These are phyloP conservation scores for Pteronura brasiliensis DNA, from an alignment of 2,113 vertebrate genomes.

Conservation along the genomic window DNA sequence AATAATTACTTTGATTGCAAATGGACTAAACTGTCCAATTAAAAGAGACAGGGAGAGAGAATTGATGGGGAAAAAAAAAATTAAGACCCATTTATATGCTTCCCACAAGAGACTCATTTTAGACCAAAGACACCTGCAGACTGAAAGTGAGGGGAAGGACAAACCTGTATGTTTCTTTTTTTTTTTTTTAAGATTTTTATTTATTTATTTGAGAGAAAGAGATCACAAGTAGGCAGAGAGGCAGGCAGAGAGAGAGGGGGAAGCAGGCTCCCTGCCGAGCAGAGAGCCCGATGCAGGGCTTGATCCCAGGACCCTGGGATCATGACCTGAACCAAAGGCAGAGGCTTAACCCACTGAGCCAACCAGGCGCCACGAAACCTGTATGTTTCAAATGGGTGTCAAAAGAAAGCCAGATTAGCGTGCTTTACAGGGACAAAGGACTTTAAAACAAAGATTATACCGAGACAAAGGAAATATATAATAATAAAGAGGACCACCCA, in stretches of 20 bases:
- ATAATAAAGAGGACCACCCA: not conserved
- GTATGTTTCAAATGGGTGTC: not conserved
- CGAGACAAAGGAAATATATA: not conserved
- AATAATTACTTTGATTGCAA: not conserved
- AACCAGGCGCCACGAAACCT: not conserved
- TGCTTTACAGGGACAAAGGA: not conserved
- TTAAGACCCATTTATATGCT: not conserved
- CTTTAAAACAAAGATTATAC: not conserved
- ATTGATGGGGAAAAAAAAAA: not conserved
- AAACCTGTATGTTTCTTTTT: not conserved
- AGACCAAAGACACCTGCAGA: not conserved
- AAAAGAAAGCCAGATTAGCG: not conserved
- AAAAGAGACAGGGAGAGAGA: not conserved
- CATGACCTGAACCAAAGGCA: no score
- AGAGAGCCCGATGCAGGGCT: no score
- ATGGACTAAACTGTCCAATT: not conserved
- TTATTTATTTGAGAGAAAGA: no score
- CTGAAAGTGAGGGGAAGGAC: not conserved
- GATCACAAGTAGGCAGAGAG: no score
- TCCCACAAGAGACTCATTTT: not conserved
- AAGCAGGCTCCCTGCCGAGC: no score
- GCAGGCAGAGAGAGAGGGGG: no score
- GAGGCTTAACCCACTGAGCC: no score
- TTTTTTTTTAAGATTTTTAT: no score
- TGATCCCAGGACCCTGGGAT: no score